phyloP scores from a whole-genome alignment of 2,888 invertebrate species.

The Scaptomyza cyrtandrae region DNA sequence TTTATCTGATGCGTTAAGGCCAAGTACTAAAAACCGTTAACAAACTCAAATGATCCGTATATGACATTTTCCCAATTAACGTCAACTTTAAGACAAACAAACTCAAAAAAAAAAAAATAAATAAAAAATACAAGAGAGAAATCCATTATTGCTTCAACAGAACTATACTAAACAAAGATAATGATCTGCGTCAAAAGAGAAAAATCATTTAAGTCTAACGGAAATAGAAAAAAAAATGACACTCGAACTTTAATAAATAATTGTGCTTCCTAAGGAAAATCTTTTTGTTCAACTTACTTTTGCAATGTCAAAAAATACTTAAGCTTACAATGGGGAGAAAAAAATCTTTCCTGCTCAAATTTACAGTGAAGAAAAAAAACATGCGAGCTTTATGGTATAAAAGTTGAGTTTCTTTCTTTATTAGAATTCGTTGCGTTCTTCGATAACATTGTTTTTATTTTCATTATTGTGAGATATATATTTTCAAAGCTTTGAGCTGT shows the following conservation, averaged over 20 bases:
- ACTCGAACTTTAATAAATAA: neutral
- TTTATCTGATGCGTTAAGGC: conserved; percentile 37
- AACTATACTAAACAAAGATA: too few relatives aligned
- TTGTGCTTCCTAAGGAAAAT: neutral
- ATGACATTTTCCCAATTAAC: conserved; percentile 10
- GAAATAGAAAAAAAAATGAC: too few relatives aligned
- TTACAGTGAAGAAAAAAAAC: neutral
- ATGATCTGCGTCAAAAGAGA: too few relatives aligned
- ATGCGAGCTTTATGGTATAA: too few relatives aligned
- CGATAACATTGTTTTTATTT: too few relatives aligned
- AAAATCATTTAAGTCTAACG: too few relatives aligned
- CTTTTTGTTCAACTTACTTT: neutral
- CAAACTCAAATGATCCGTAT: conserved; percentile 2
- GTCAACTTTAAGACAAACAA: neutral
- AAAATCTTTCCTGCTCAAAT: neutral
- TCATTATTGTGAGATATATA: too few relatives aligned
- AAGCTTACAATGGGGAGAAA: neutral
- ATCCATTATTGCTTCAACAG: too few relatives aligned
- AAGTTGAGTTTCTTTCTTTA: too few relatives aligned
- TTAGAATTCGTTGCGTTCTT: too few relatives aligned
- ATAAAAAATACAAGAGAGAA: too few relatives aligned
- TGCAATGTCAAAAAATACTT: neutral
- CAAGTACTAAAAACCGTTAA: neutral
- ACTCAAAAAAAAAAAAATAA: too few relatives aligned
- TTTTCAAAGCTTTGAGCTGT: neutral